phyloP scores from a whole-genome alignment of 2,113 vertebrate genomes.

The Peromyscus leucopus region DNA sequence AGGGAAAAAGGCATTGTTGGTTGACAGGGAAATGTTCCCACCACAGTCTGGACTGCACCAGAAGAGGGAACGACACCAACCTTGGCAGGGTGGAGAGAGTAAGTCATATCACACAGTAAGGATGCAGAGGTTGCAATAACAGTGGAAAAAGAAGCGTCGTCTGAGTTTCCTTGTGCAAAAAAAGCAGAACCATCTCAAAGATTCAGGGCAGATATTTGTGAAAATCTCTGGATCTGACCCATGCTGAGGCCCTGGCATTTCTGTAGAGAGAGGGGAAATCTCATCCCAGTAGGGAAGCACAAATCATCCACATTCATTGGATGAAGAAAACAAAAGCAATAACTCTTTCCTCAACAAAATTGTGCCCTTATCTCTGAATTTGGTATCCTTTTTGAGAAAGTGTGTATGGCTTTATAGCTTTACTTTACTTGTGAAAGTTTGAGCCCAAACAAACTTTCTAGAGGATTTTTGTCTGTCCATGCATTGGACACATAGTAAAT shows the following conservation, averaged over 20 bases:
- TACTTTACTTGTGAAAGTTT: constrained; percentile 46
- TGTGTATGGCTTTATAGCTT: not conserved
- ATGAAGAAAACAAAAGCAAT: not conserved
- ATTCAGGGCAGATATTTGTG: not conserved
- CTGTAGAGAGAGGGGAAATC: not conserved
- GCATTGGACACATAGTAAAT: not conserved
- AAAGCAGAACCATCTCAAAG: not conserved
- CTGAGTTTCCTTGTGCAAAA: constrained; percentile 52
- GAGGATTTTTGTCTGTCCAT: not conserved
- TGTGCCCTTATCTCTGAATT: constrained; percentile 49
- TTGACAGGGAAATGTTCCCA: constrained; percentile 17
- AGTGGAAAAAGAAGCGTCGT: not conserved
- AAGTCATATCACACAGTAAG: not conserved
- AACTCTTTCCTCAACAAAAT: constrained; percentile 60
- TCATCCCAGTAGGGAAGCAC: not conserved
- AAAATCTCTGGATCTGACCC: not conserved
- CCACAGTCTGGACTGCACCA: not conserved
- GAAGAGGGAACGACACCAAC: not conserved
- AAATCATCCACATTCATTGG: not conserved
- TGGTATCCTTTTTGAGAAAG: not conserved
- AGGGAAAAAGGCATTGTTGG: constrained; percentile 27
- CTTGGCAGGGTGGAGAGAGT: not conserved
- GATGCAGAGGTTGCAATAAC: not conserved
- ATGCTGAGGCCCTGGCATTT: not conserved
- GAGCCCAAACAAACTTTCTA: not conserved